phyloP scores from a whole-genome alignment of 2,797 vertebrate genomes.

The Anguilla anguilla region DNA sequence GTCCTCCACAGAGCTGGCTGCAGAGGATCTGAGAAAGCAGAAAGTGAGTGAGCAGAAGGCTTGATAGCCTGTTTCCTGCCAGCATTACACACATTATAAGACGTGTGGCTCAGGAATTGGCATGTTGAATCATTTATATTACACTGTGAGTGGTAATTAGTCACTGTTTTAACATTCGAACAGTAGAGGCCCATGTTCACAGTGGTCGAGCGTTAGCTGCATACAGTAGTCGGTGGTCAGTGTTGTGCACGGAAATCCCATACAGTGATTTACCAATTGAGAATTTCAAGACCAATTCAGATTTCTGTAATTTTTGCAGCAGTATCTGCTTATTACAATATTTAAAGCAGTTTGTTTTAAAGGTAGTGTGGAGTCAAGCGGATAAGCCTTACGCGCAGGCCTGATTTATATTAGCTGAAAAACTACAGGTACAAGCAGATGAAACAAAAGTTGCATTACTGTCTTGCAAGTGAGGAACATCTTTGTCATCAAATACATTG shows the following conservation, averaged over 20 bases:
- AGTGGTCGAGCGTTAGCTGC: neutral
- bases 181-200: neutral
- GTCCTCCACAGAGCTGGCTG: neutral
- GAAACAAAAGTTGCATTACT: neutral
- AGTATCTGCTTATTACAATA: no score
- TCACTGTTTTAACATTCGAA: neutral
- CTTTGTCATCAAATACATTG: neutral
- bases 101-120: neutral
- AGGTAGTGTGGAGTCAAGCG: neutral
- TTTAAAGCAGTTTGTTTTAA: no score
- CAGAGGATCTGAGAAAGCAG: neutral
- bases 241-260: neutral
- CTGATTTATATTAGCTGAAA: neutral
- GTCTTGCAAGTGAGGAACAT: neutral
- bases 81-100: neutral
- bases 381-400: neutral
- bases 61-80: neutral
- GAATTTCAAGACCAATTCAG: neutral
- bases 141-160: neutral
- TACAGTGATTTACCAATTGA: neutral
- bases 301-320: neutral
- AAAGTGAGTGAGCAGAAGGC: neutral
- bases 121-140: conserved; percentile 6
- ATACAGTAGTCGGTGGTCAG: neutral
- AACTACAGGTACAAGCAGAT: neutral